These are phyloP conservation scores for Adoxophyes honmai DNA, from an alignment of 1,140 invertebrate species.

Conservation along the genomic window DNA sequence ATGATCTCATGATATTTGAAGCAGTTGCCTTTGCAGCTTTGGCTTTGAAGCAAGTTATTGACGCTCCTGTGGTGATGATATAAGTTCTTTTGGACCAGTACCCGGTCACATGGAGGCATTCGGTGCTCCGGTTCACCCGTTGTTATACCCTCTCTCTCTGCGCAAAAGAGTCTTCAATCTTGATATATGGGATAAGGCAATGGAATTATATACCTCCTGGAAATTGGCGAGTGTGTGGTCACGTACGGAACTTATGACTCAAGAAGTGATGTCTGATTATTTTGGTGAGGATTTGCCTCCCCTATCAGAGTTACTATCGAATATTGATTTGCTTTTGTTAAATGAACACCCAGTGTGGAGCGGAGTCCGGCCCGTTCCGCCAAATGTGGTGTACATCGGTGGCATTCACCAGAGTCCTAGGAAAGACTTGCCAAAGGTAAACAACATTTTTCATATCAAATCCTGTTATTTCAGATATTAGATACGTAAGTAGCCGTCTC, in stretches of 20 bases:
- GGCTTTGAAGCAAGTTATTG: too few species aligned
- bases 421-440: constrained; percentile 33
- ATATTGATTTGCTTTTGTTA: constrained; percentile 67
- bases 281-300: constrained; percentile 46
- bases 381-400: constrained; percentile 56
- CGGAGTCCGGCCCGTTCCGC: constrained; percentile 47
- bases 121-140: constrained; percentile 64
- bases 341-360: constrained; percentile 55
- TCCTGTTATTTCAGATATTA: too few species aligned
- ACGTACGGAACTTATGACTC: constrained; percentile 21
- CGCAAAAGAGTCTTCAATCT: constrained; percentile 11
- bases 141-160: constrained; percentile 46
- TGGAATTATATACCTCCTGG: constrained; percentile 22
- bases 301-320: constrained; percentile 52
- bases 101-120: constrained; percentile 29
- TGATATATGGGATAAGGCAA: constrained; percentile 30
- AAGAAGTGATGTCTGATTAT: constrained; percentile 35
- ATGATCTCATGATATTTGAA: constrained; percentile 32
- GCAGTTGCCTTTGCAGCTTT: constrained; percentile 53
- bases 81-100: constrained; percentile 40
- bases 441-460: too few species aligned
- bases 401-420: constrained; percentile 56
- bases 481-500: neutral
- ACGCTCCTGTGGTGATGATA: too few species aligned
- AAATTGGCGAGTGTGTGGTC: constrained; percentile 20